phyloP scores from a whole-genome alignment of 2,113 vertebrate species.

The Ceyx cyanopectus region DNA sequence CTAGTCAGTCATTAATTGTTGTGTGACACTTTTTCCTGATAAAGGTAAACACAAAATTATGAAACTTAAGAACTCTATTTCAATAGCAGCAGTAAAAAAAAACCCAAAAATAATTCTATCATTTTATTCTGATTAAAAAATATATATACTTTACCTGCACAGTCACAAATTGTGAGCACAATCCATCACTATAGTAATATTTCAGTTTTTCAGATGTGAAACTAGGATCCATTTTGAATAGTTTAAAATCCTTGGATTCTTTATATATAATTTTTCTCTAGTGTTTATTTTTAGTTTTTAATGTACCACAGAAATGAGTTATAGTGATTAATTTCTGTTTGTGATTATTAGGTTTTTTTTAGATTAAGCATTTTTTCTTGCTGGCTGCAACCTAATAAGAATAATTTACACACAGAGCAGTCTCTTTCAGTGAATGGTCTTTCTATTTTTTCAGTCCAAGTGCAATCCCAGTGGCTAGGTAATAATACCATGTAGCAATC shows the following conservation, averaged over 20 bases:
- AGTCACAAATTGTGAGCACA: not conserved
- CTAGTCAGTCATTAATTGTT: not conserved
- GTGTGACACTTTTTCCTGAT: not conserved
- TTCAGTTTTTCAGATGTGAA: constrained; percentile 40
- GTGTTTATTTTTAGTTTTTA: constrained; percentile 58
- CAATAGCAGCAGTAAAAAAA: not conserved
- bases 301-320: constrained; percentile 23
- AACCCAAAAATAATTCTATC: not conserved
- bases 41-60: not conserved
- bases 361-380: constrained; percentile 55
- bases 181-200: constrained; percentile 36
- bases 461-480: not conserved
- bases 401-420: constrained; percentile 2
- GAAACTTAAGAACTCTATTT: constrained; percentile 3
- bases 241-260: not conserved
- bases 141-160: not conserved
- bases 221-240: constrained; percentile 32
- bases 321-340: constrained; percentile 31
- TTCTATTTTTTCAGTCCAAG: constrained; percentile 13
- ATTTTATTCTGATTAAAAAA: not conserved
- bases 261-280: constrained; percentile 40
- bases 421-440: not conserved
- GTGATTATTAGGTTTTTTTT: constrained; percentile 35
- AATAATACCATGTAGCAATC: not conserved
- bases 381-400: not conserved